Conservation (phyloP, 2,888 invertebrate species). For the Xanthostigma xanthostigma region DNA sequence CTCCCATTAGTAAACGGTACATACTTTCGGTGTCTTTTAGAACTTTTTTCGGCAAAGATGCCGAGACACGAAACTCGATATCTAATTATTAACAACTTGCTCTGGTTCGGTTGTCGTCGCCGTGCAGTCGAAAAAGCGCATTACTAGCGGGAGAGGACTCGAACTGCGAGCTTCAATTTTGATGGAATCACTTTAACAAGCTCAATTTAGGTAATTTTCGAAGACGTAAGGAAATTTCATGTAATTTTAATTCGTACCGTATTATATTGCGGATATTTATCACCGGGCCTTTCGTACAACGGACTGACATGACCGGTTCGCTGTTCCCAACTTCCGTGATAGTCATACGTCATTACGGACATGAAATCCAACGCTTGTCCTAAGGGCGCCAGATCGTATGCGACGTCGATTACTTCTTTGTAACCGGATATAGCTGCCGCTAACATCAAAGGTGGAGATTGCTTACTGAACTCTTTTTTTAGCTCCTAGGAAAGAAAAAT, state of each 20-base stretch:
- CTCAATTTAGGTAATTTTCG: too few relatives aligned
- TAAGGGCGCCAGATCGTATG: slow-evolving; percentile 62
- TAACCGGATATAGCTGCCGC: slow-evolving; percentile 81
- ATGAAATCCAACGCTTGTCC: slow-evolving; percentile 61
- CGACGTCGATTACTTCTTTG: slow-evolving; percentile 75
- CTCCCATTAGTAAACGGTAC: too few relatives aligned
- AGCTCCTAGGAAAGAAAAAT: slow-evolving; percentile 36
- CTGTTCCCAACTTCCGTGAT: slow-evolving; percentile 79
- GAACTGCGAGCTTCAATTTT: too few relatives aligned
- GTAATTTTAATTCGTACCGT: slow-evolving; percentile 37
- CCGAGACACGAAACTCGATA: too few relatives aligned
- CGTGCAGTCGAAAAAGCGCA: too few relatives aligned
- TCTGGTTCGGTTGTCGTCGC: too few relatives aligned
- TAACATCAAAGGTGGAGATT: slow-evolving; percentile 51
- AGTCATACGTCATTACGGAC: slow-evolving; percentile 78
- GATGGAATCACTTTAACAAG: too few relatives aligned
- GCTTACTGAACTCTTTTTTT: slow-evolving; percentile 41
- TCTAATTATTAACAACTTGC: too few relatives aligned
- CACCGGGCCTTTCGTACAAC: slow-evolving; percentile 45
- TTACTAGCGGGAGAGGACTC: too few relatives aligned
- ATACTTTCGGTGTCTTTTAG: too few relatives aligned
- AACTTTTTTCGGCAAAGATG: too few relatives aligned
- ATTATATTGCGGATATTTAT: slow-evolving; percentile 60
- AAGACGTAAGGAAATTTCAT: too few relatives aligned
- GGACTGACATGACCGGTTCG: slow-evolving; percentile 72